These are phyloP conservation scores for Mungos mungo DNA, from an alignment of 2,113 vertebrate genomes.

Conservation along the genomic window DNA sequence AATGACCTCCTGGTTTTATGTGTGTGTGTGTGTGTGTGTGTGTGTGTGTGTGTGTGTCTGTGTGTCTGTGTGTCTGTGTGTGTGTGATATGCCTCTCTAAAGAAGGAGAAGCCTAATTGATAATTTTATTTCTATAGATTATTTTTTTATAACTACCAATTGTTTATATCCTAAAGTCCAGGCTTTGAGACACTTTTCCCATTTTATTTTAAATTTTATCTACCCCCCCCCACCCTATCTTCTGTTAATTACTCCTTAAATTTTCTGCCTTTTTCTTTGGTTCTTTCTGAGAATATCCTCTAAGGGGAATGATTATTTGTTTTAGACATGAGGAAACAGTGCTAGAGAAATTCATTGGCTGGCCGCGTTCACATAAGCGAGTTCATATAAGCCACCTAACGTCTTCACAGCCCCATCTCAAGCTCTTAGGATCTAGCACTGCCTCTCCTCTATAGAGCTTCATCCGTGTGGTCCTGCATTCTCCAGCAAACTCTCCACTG, in stretches of 20 bases:
- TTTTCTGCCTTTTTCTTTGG: neutral
- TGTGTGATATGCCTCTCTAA: neutral
- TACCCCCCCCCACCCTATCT: neutral
- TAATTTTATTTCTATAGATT: neutral
- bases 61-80: neutral
- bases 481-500: fast-evolving
- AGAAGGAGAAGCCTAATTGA: neutral
- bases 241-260: neutral
- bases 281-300: neutral
- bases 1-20: neutral
- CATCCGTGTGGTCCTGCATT: fast-evolving
- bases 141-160: neutral
- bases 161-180: neutral
- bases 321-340: neutral
- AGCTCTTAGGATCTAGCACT: neutral
- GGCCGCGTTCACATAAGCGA: neutral
- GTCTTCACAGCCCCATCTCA: fast-evolving
- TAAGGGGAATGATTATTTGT: neutral
- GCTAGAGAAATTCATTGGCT: neutral
- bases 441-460: fast-evolving
- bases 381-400: neutral
- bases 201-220: neutral
- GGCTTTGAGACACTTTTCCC: neutral
- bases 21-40: neutral
- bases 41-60: too few species aligned